Conservation (phyloP, 2,797 vertebrate species). For the Apogon hyalosoma region DNA sequence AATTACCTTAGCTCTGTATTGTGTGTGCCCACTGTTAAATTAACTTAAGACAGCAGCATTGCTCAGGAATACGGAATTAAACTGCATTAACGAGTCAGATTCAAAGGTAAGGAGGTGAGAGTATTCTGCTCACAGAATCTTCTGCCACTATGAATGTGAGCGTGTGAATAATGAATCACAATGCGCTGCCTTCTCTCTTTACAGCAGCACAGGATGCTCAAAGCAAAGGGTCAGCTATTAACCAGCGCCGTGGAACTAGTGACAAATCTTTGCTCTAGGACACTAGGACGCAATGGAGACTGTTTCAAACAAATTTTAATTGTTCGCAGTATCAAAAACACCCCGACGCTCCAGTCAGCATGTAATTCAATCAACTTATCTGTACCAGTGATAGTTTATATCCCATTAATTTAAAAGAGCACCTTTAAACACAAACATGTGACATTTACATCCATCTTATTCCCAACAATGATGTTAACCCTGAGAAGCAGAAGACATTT, state of each 20-base stretch:
- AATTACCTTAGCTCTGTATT: neutral
- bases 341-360: neutral
- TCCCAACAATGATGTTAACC: no score
- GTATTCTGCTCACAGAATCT: constrained; percentile 2
- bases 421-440: no score
- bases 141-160: neutral
- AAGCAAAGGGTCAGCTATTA: constrained; percentile 12
- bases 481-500: no score
- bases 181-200: constrained; percentile 13
- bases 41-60: neutral
- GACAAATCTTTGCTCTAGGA: no score
- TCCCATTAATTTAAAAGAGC: no score
- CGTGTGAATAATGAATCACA: constrained; percentile 20
- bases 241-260: neutral
- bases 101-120: constrained; percentile 1
- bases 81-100: constrained; percentile 7
- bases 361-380: neutral
- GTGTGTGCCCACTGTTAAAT: neutral
- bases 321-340: neutral
- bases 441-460: no score
- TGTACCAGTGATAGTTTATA: no score
- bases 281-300: no score
- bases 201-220: constrained; percentile 17
- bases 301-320: no score
- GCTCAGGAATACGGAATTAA: neutral